A percentile compares a stretch with the other conserved stretches of the same genome.
phyloP scores from a whole-genome alignment of 2,797 vertebrate genomes.

The Pantherophis vulpinus region DNA sequence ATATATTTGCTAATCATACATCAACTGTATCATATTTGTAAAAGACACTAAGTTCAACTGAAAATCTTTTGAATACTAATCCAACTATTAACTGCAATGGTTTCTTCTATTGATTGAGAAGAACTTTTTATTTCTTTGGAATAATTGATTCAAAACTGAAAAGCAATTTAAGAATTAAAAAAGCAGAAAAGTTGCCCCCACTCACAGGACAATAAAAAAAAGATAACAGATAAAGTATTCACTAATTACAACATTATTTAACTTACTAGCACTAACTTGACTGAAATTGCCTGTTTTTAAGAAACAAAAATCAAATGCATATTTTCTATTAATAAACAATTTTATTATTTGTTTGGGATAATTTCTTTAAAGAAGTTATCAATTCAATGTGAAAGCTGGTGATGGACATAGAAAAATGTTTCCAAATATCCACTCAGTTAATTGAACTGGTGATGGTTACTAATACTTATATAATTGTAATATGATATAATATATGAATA shows the following conservation, averaged over 20 bases:
- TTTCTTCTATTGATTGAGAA: background rate
- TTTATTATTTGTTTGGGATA: background rate
- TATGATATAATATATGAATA: too few relatives aligned
- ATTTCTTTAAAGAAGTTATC: background rate
- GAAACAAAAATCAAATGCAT: background rate
- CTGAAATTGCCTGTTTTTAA: background rate
- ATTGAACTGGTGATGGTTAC: background rate
- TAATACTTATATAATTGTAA: background rate
- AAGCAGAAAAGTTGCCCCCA: background rate
- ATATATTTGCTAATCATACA: too few relatives aligned
- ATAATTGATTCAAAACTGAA: background rate
- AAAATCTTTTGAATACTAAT: background rate
- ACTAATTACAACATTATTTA: background rate
- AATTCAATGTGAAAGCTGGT: background rate
- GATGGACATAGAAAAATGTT: background rate
- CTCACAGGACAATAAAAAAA: background rate
- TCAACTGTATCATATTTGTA: background rate
- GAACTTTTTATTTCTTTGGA: background rate
- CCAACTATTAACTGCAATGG: background rate
- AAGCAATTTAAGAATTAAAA: background rate
- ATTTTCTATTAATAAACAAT: background rate
- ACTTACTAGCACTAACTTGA: background rate
- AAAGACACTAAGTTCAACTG: background rate
- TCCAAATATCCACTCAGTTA: background rate
- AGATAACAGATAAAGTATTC: background rate